These are phyloP conservation scores for Amiota communis DNA, from an alignment of 2,888 invertebrate species.

Conservation along the genomic window DNA sequence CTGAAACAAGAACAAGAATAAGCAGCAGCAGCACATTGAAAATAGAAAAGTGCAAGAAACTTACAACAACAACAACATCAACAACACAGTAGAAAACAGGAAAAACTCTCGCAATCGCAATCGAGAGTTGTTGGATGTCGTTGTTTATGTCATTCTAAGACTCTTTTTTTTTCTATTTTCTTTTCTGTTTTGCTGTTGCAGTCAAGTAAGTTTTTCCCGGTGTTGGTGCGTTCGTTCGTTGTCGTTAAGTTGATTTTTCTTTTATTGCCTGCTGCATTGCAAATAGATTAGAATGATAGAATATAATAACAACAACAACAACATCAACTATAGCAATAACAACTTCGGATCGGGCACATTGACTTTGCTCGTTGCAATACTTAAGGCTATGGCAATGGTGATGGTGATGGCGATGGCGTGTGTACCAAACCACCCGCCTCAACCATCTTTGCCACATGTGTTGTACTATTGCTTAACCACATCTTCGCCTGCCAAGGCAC, in stretches of 20 bases:
- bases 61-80: constrained; percentile 33
- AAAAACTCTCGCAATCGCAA: constrained; percentile 48
- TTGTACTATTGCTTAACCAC: not conserved
- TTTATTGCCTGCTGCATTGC: constrained; percentile 43
- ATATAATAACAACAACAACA: constrained; percentile 37
- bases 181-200: not conserved
- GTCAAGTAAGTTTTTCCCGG: constrained; percentile 37
- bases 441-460: not conserved
- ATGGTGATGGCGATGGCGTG: constrained; percentile 20
- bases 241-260: constrained; percentile 30
- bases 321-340: constrained; percentile 41
- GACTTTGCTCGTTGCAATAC: constrained; percentile 14
- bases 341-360: constrained; percentile 26
- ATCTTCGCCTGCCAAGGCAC: constrained; percentile 7
- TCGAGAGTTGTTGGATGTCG: constrained; percentile 35
- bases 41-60: constrained; percentile 56
- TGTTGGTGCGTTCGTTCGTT: constrained; percentile 25
- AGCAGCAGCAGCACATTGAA: constrained; percentile 38
- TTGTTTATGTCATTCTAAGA: not conserved
- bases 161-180: not conserved
- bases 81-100: constrained; percentile 38
- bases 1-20: constrained; percentile 24
- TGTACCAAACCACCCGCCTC: constrained; percentile 17
- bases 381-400: constrained; percentile 7
- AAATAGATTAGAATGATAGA: constrained; percentile 46